Conservation (phyloP, 2,888 invertebrate species). For the Gnatocerus cornutus region DNA sequence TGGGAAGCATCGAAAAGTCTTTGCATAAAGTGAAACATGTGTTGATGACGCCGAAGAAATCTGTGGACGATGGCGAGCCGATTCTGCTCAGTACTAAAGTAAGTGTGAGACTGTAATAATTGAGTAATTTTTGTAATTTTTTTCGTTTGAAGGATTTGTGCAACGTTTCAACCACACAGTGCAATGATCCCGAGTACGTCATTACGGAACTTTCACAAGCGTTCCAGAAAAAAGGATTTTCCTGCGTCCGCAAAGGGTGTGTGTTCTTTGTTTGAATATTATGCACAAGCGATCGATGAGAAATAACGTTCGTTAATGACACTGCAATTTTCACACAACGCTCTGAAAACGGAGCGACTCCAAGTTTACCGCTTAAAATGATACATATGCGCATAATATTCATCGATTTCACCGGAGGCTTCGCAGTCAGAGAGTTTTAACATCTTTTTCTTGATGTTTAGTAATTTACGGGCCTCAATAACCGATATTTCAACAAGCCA, state of each 20-base stretch:
- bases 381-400: conserved; percentile 50
- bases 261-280: conserved; percentile 55
- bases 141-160: conserved; percentile 74
- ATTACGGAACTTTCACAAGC: conserved; percentile 76
- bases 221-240: conserved; percentile 77
- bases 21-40: conserved; percentile 79
- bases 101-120: conserved; percentile 46
- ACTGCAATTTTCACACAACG: conserved; percentile 36
- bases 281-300: conserved; percentile 5
- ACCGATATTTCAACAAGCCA: conserved; percentile 61
- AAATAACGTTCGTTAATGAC: conserved; percentile 19
- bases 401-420: conserved; percentile 53
- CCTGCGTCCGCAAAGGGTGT: conserved; percentile 80
- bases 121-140: neutral
- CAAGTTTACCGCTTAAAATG: conserved; percentile 46
- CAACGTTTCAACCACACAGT: conserved; percentile 82
- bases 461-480: conserved; percentile 62
- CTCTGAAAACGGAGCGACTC: conserved; percentile 28
- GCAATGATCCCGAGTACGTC: conserved; percentile 78
- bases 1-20: conserved; percentile 82
- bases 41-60: conserved; percentile 76
- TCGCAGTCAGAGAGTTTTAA: conserved; percentile 53
- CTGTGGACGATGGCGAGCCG: conserved; percentile 65
- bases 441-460: conserved; percentile 55
- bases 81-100: conserved; percentile 73